Base-by-base conservation (phyloP, 2,113 vertebrate genomes). In the Rhombomys opimus region DNA sequence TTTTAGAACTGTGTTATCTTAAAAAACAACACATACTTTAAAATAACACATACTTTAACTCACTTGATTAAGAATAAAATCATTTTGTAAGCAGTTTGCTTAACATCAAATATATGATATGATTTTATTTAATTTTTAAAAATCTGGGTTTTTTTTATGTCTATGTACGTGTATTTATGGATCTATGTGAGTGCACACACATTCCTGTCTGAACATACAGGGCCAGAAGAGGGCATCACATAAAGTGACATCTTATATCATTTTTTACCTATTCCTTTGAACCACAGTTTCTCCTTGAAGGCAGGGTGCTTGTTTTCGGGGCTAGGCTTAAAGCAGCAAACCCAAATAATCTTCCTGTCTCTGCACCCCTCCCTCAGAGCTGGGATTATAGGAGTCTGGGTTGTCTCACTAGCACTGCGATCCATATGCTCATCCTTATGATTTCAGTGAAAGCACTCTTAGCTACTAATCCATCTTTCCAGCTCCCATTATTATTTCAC, bases 1-100 rank as follows among this genome's bases (percentile, higher is more conserved):
- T 68, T 32, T 73, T 93, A 95, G 57, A 95, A 77, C 38, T 82
- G 22, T 68, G 35, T 13, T 92, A 6, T 25, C 67, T 97, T 94
- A 41, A 97, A 95, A 87, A 87, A 73, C 27, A 96, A 7, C 18
- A 54, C 23, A 73, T 75, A 85, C 9, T 70, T 91, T 91, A 95
- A 46, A 46, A 70, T 70, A 57, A 57, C 4, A 57, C 57, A 57
- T 77, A 84, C 7, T 84, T 90, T 90, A 95, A 68, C 52, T 92
- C 20, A 87, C 20, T 94, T 93, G 54, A 65, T 61, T 63, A 95
- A 91, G 87, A 87, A 30, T 50, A 85, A 80, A 32, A 88, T 77
- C n/a, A 59, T 59, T 81, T 59, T 73, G 54, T n/a, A 6, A 80
- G 25, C 89, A 81, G 38, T 87, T 82, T 84, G n/a, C 5, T 86